Base-by-base conservation (phyloP, 1,140 invertebrate genomes). In the Venturia canescens region DNA sequence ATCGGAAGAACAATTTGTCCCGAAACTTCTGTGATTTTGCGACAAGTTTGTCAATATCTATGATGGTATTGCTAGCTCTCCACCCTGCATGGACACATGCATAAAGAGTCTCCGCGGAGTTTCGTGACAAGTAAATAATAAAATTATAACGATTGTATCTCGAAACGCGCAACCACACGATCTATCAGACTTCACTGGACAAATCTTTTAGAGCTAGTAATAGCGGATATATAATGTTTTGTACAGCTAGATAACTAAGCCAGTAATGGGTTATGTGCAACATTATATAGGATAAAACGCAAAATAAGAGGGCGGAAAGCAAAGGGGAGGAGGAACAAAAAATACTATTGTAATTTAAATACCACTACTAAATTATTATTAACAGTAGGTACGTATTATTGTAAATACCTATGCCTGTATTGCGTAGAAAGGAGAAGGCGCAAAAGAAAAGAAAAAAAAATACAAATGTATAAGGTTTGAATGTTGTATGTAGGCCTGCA, bases 201-300 rank as follows among this genome's bases (percentile, higher is more conserved):
- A 90, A 90, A 90, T 90, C 89, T 89, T 84, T 90, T 90, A 89
- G 87, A 84, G 85, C 86, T 91, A 89, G 89, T 84, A 85, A 87
- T 90, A 90, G 87, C 86, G 85, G 9, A 87, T 88, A 91, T 89
- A 91, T 90, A 90, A 90, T 91, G 90, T 91, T 91, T 91, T 91
- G 90, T 90, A 91, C 90, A 91, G 89, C 87, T 91, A 91, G 89
- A 87, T 88, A 83, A 90, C 86, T 91, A 91, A 91, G 89, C 90
- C 89, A 91, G 89, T 90, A 90, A 85, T 91, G 90, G 90, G 90
- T 91, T 91, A 90, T 86, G 90, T 91, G 90, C 90, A 91, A 91
- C 90, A 90, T 90, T 91, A 90, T 90, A 89, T 90, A 87, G 87
- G 85, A 84, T 31, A n/a, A 66, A 44, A 44, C 60, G 34, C 4